A percentile compares a stretch with the other conserved stretches of the same genome.
Evolutionary conservation across 2,888 invertebrate species (phyloP).

Genomic region (Boloria euphrosyne): DNA sequence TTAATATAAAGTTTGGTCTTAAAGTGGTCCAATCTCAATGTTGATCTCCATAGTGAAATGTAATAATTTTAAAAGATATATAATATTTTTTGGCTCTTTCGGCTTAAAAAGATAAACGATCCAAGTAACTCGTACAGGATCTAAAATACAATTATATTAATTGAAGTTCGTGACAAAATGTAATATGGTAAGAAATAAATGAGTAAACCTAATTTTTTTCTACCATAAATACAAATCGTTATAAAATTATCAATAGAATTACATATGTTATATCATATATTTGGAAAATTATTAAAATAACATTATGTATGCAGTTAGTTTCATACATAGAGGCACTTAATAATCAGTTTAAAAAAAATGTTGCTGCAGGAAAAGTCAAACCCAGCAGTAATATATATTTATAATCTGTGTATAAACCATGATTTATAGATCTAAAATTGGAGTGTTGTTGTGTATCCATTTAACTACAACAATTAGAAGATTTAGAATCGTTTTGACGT

Average conservation of each 20-base stretch:
- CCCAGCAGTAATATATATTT: too few relatives aligned
- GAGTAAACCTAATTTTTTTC: background rate
- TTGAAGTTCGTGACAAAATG: slow-evolving; percentile 49
- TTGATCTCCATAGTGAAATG: slow-evolving; percentile 58
- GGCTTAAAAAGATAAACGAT: slow-evolving; percentile 22
- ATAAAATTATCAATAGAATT: background rate
- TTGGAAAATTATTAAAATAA: too few relatives aligned
- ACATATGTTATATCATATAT: too few relatives aligned
- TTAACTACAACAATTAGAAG: slow-evolving; percentile 1
- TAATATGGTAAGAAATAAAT: slow-evolving; percentile 44
- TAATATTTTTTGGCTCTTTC: slow-evolving; percentile 17
- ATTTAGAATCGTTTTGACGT: slow-evolving; percentile 2
- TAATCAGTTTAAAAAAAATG: too few relatives aligned
- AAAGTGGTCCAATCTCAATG: slow-evolving; percentile 61
- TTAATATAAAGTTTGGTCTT: slow-evolving; percentile 58
- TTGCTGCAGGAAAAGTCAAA: too few relatives aligned
- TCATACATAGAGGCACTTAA: too few relatives aligned
- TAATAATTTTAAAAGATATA: slow-evolving; percentile 42
- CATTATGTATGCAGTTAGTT: too few relatives aligned
- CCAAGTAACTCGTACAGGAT: slow-evolving; percentile 16
- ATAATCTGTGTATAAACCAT: background rate
- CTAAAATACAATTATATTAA: slow-evolving; percentile 23
- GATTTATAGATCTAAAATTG: background rate
- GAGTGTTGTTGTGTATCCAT: background rate
- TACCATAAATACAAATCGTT: background rate